phyloP scores from a whole-genome alignment of 2,113 vertebrate species.

The Sprattus sprattus region DNA sequence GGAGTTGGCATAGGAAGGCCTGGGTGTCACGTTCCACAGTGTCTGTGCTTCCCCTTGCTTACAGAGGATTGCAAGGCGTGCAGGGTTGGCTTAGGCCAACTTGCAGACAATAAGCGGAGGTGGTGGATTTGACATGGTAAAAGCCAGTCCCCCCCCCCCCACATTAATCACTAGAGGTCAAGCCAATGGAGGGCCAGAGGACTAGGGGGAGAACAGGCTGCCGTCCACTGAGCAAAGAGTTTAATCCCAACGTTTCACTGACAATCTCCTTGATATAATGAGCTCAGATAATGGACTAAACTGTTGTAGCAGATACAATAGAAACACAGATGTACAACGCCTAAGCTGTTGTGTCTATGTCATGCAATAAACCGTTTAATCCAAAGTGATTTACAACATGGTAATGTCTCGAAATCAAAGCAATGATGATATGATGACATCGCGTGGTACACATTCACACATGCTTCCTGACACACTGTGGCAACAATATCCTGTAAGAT shows the following conservation, averaged over 20 bases:
- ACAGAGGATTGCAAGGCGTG: slow-evolving; percentile 43
- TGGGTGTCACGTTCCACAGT: slow-evolving; percentile 1
- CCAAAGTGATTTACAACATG: neutral
- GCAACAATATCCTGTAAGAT: no score
- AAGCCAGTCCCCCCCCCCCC: neutral
- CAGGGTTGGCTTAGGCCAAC: neutral
- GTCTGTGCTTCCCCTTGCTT: slow-evolving; percentile 26
- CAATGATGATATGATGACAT: neutral
- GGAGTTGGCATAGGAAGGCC: neutral
- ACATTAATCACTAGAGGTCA: slow-evolving; percentile 23
- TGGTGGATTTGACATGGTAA: neutral
- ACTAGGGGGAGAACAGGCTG: neutral
- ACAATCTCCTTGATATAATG: slow-evolving; percentile 20
- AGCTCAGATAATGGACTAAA: slow-evolving; percentile 6
- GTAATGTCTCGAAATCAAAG: neutral
- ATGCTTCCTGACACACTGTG: no score
- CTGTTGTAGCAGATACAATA: neutral
- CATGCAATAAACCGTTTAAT: neutral
- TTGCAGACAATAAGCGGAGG: neutral
- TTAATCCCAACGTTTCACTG: neutral
- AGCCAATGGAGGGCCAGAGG: neutral
- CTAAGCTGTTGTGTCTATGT: slow-evolving; percentile 9
- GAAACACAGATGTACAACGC: neutral
- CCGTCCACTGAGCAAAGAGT: neutral
- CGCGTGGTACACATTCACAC: no score